Base-by-base conservation (phyloP, 2,113 vertebrate genomes). In the Trichomycterus rosablanca region DNA sequence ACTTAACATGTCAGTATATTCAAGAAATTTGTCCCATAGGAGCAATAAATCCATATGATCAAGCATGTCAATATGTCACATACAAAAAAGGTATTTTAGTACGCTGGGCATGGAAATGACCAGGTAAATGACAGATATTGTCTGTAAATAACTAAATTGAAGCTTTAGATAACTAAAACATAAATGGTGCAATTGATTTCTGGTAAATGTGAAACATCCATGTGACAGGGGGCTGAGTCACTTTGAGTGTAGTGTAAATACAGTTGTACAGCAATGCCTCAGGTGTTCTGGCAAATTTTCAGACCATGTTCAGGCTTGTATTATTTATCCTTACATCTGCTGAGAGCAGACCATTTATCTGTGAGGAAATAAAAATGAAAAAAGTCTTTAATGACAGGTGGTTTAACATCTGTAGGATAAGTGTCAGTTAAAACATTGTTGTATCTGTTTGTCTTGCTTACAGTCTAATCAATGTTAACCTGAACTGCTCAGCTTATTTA, bases 331-430 rank as follows among this genome's bases (percentile, higher is more conserved):
- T 46, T 28, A 40, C 57, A 59, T 79, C 66, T 70, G 61, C 50
- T 53, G 58, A 50, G 28, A 43, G 66, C 53, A 57, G 32, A 59
- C 66, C 67, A 69, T 75, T 75, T 72, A 59, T 63, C 43, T 64
- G 66, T 73, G 71, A 71, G 72, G 71, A 59, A 72, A 76, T 71
- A 24, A 70, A 66, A 67, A 71, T 5, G 15, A 68, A 71, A 74
- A 45, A 45, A 58, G 51, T 46, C 65, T 50, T 78, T 49, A 66
- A 42, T 55, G 74, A 74, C 71, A 70, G 55, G 30, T 37, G 39
- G 8, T 52, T 57, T 43, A 42, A 18, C 22, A 45, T 59, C 59
- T 76, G 67, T 68, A 68, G 66, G 69, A 79, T 65, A 59, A 69
- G 43, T 40, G 44, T 52, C 53, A 74, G 37, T 18, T 35, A 55